Percentiles rank a stretch among this genome's conserved stretches.
phyloP scores from a whole-genome alignment of 2,888 invertebrate genomes.

The Saturnia pavonia region DNA sequence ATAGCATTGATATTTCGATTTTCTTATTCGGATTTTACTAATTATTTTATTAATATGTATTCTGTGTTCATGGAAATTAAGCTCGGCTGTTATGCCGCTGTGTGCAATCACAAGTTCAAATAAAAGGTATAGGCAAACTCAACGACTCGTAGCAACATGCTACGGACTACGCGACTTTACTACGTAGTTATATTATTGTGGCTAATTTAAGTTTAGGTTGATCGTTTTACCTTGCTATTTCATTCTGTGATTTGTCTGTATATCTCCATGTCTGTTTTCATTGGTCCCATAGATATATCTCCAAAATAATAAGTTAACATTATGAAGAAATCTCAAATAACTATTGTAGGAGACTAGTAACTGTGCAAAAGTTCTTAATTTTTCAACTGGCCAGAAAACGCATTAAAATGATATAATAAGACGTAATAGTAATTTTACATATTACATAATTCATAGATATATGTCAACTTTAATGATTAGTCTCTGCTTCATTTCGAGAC shows the following conservation, averaged over 20 bases:
- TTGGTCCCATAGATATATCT: no score
- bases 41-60: not conserved
- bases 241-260: not conserved
- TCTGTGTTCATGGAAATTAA: not conserved
- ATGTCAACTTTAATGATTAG: no score
- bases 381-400: no score
- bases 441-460: no score
- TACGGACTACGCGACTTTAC: constrained; percentile 34
- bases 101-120: not conserved
- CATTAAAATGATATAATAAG: no score
- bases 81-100: not conserved
- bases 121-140: constrained; percentile 57
- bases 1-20: not conserved
- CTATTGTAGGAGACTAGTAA: no score
- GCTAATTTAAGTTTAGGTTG: not conserved
- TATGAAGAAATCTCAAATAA: no score
- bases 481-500: no score
- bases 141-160: constrained; percentile 39
- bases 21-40: not conserved
- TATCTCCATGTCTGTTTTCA: no score
- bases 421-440: no score
- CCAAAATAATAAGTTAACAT: no score
- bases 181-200: not conserved
- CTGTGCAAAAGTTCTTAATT: no score
- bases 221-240: not conserved